Percentiles rank a stretch among this genome's conserved stretches.
phyloP scores from a whole-genome alignment of 2,113 vertebrate genomes.

The Trematocara macrostoma region DNA sequence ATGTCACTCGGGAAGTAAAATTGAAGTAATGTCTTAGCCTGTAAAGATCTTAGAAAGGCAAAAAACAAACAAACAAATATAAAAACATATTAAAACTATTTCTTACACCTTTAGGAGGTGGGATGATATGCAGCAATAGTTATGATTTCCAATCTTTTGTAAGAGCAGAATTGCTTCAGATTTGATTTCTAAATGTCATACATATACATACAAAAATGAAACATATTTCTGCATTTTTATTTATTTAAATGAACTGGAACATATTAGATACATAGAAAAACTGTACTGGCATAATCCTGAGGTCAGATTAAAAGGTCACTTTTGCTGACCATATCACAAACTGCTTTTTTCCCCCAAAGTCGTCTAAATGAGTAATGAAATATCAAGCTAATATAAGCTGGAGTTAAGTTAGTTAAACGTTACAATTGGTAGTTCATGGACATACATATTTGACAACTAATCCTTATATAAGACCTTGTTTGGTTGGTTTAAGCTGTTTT shows the following conservation, averaged over 20 bases:
- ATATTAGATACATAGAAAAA: background rate
- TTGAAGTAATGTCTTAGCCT: background rate
- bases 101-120: background rate
- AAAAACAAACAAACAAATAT: background rate
- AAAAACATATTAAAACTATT: background rate
- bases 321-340: background rate
- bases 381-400: background rate
- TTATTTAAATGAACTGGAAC: background rate
- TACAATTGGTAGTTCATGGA: background rate
- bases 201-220: background rate
- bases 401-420: background rate
- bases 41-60: background rate
- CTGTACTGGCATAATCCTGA: background rate
- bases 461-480: background rate
- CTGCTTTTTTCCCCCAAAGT: accelerated
- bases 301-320: background rate
- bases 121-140: background rate
- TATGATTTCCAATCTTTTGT: background rate
- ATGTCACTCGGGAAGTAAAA: background rate
- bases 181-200: background rate
- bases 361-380: background rate
- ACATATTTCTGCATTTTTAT: background rate
- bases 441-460: background rate
- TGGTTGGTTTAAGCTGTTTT: background rate
- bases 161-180: background rate